These are phyloP conservation scores for Agriopis marginaria DNA, from an alignment of 2,888 invertebrate genomes.

Conservation along the genomic window DNA sequence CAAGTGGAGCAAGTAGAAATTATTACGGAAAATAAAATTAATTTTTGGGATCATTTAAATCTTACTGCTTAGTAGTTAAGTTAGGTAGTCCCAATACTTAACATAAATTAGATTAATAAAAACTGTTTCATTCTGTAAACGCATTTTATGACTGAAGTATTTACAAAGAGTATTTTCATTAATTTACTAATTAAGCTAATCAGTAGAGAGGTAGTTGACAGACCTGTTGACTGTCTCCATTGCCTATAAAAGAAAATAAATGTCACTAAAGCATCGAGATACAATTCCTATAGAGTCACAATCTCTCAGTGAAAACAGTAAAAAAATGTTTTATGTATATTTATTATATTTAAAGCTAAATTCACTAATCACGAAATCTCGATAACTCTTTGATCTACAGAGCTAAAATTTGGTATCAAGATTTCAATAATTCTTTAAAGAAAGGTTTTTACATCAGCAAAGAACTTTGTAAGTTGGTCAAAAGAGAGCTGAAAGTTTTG, in stretches of 20 bases:
- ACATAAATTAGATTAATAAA: not conserved
- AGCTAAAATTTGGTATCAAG: too few relatives aligned
- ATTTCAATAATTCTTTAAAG: too few relatives aligned
- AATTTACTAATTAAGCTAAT: not conserved
- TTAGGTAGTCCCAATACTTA: not conserved
- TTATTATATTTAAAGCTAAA: too few relatives aligned
- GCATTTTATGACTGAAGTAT: not conserved
- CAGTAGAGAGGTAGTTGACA: not conserved
- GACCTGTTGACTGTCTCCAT: constrained; percentile 10
- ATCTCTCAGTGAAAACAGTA: too few relatives aligned
- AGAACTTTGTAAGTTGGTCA: too few relatives aligned
- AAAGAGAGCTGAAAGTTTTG: too few relatives aligned
- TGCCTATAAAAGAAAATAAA: constrained; percentile 9
- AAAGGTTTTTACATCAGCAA: too few relatives aligned
- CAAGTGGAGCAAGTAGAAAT: constrained; percentile 44
- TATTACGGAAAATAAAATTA: not conserved
- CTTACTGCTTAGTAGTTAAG: constrained; percentile 2
- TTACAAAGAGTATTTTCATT: not conserved
- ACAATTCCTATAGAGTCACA: too few relatives aligned
- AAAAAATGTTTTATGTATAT: too few relatives aligned
- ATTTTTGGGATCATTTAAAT: not conserved
- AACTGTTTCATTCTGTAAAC: not conserved
- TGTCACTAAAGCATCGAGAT: not conserved
- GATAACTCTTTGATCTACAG: too few relatives aligned
- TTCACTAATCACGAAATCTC: too few relatives aligned